phyloP scores from a whole-genome alignment of 2,113 vertebrate species.

The Ciconia boyciana region DNA sequence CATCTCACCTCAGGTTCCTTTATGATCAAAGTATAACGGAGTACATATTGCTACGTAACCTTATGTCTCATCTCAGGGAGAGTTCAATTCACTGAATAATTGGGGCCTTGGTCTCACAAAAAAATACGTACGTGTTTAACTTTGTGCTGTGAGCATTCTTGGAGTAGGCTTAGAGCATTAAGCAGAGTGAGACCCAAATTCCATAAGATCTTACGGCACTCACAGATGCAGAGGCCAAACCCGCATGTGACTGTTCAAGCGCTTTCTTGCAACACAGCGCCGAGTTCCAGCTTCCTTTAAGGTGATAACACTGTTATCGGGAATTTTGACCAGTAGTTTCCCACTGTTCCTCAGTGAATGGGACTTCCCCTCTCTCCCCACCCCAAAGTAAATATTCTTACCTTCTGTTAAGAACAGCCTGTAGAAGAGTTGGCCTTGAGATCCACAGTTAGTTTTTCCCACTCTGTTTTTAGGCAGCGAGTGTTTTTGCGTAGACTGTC shows the following conservation, averaged over 20 bases:
- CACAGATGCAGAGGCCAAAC: not conserved
- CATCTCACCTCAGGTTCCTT: not conserved
- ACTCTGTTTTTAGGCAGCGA: not conserved
- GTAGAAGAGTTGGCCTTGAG: not conserved
- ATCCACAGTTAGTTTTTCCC: not conserved
- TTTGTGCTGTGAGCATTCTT: not conserved
- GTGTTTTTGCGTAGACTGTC: fast-evolving
- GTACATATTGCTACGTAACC: not conserved
- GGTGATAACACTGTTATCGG: not conserved
- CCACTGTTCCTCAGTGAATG: not conserved
- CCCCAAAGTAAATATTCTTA: not conserved
- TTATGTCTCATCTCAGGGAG: not conserved
- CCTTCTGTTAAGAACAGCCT: not conserved
- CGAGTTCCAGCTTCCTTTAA: not conserved
- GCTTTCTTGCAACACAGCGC: not conserved
- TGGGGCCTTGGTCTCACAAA: not conserved
- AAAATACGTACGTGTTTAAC: not conserved
- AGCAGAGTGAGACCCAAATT: not conserved
- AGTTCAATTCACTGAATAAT: not conserved
- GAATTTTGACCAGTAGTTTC: not conserved
- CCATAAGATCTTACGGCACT: not conserved
- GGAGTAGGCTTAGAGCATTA: not conserved
- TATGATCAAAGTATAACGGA: not conserved
- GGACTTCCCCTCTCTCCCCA: not conserved
- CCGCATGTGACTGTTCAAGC: not conserved